Base-by-base conservation (phyloP, 2,888 invertebrate species). In the Dioctria rufipes region DNA sequence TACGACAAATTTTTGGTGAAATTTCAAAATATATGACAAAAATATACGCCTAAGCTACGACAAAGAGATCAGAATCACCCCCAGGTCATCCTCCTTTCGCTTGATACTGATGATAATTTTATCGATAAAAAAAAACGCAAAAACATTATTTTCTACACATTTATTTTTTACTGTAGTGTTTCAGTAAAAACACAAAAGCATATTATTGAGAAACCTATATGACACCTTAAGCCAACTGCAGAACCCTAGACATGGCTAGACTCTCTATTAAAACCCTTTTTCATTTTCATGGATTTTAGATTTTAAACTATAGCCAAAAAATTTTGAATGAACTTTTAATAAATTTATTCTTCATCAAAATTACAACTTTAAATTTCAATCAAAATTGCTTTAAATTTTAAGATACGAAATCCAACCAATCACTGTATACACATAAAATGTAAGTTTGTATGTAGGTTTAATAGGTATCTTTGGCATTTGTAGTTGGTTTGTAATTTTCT, bases 141-240 rank as follows among this genome's bases (percentile, higher is more conserved):
- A 3, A 8, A 4, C 49, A 8, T 51, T 51, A 37, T 69, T 49
- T 69, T 69, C 69, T 69, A 69, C 69, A 69, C 69, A 69, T 69
- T 69, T 69, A 69, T 69, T 69, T 54, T 54, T n/a, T 51, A 69
- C 51, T 67, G 54, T 51, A 39, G 51, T 51, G 69, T 69, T 69
- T 69, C 51, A 51, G 25, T 37, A n/a, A 69, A 69, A 37, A 69
- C 39, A 69, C 49, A 69, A 69, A 69, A 69, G 54, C 69, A 69
- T 51, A 69, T 65, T 11, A 37, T 51, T 51, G 51, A 69, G 51
- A 69, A 69, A 69, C 51, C 51, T 69, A 61, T 61, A 13, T 60
- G 49, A 54, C n/a, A 54, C 11, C 11, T 54, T 11, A 25, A 46
- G 49, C 5, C 9, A n/a, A 8, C 54, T 54, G 9, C n/a, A 54